Base-by-base conservation (phyloP, 30 jellyfish, hydroid and myxozoan genomes). In the Sanderia malayensis region DNA sequence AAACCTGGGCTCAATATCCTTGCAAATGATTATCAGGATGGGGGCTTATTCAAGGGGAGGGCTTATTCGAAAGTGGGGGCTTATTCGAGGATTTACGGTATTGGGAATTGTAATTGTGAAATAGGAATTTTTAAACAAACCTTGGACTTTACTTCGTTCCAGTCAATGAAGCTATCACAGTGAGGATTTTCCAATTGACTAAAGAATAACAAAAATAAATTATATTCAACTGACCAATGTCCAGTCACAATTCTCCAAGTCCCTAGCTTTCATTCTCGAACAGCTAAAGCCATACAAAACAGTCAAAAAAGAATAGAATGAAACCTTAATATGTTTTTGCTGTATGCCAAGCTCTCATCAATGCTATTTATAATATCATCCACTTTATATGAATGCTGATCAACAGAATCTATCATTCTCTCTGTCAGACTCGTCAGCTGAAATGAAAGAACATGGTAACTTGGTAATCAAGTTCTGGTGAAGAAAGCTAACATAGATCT, bases 131-230 rank as follows among this genome's bases (percentile, higher is more conserved):
- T 6, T 8, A 8, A 6, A 49, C 64, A 11, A 9, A 68, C 80
- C 80, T 21, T 68, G 15, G 30, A 25, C n/a, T 68, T 67, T 7
- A 68, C 30, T 20, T 30, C 80, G n/a, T 9, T 44, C 80, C 80
- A 68, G 19, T 68, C 68, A 68, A 68, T 19, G 2, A n/a, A 32
- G n/a, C 58, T 34, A 7, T 44, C 68, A 23, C 10, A 1, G 3
- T 45, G 68, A 20, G 22, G 15, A 4, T 45, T 28, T 1, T 44
- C 53, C 49, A 68, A 44, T 13, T 46, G 67, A 23, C 80, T 68
- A 67, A 20, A 44, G 25, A 68, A 19, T 20, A 6, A 45, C 25
- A 49, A 49, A 49, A 9, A 4, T 19, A 19, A 49, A 49, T 41
- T 8, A 41, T 6, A 41, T 41, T 41, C 11, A 8, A 41, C 11